Percentiles rank a stretch among this genome's conserved stretches.
Evolutionary conservation across 1,140 invertebrate species (phyloP).

Genomic region (Papilio glaucus): DNA sequence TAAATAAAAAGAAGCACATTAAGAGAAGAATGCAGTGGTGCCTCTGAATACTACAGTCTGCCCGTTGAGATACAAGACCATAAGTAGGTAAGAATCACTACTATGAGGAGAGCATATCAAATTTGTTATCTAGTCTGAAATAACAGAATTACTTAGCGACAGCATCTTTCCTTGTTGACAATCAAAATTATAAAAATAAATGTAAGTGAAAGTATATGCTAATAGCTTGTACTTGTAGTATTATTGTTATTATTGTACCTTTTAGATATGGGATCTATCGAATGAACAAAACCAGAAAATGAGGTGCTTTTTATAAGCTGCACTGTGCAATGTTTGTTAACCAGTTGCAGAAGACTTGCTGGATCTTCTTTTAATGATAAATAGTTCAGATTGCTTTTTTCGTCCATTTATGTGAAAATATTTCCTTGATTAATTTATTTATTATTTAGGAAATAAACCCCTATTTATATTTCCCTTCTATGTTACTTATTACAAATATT

Average conservation of each 20-base stretch:
- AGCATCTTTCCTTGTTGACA: too few species aligned
- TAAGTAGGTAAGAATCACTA: too few species aligned
- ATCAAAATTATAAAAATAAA: background rate
- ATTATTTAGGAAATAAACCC: background rate
- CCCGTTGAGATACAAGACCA: too few species aligned
- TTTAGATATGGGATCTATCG: slow-evolving; percentile 64
- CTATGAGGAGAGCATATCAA: too few species aligned
- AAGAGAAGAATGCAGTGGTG: too few species aligned
- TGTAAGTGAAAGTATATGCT: background rate
- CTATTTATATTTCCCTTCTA: background rate
- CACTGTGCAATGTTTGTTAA: slow-evolving; percentile 67
- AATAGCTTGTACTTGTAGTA: too few species aligned
- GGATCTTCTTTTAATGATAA: slow-evolving; percentile 50
- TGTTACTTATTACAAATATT: background rate
- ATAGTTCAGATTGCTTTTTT: slow-evolving; percentile 36
- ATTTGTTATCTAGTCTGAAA: too few species aligned
- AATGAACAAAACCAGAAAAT: slow-evolving; percentile 61
- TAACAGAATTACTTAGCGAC: too few species aligned
- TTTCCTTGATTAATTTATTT: background rate
- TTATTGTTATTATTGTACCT: too few species aligned
- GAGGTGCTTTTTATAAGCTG: slow-evolving; percentile 57
- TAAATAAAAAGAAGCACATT: too few species aligned
- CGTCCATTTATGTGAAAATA: slow-evolving; percentile 7
- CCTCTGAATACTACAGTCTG: too few species aligned
- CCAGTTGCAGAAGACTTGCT: slow-evolving; percentile 42